These are phyloP conservation scores for Porites cylindrica DNA, from an alignment of 92 coral and sea anemone genomes.

Conservation along the genomic window DNA sequence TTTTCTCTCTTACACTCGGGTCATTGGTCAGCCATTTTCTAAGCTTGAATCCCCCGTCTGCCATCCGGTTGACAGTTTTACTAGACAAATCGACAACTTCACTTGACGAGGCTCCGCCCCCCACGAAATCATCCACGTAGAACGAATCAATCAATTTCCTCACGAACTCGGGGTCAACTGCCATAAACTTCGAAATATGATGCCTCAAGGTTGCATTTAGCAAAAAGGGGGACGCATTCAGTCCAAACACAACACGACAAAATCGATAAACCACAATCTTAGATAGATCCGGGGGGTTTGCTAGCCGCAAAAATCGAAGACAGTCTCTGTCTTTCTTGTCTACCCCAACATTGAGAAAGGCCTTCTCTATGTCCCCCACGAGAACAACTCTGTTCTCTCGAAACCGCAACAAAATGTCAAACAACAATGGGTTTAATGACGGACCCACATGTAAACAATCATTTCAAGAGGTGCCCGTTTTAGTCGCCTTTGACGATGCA, in stretches of 20 bases:
- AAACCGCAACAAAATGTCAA: constrained; percentile 54
- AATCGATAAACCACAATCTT: constrained; percentile 23
- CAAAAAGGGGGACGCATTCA: constrained; percentile 41
- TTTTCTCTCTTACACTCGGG: background rate
- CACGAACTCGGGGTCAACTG: constrained; percentile 27
- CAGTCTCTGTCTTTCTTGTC: constrained; percentile 5
- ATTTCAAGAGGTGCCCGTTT: constrained; percentile 49
- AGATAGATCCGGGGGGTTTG: constrained; percentile 6
- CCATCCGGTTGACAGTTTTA: background rate
- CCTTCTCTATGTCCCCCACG: constrained; percentile 33
- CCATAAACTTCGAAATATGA: constrained; percentile 26
- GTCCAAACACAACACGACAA: background rate
- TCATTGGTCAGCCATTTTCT: constrained; percentile 29
- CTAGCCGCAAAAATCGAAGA: constrained; percentile 18
- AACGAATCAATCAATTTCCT: constrained; percentile 32
- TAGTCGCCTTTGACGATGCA: constrained; percentile 43
- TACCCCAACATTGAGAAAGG: constrained; percentile 3
- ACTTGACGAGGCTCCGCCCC: background rate
- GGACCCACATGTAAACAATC: constrained; percentile 72
- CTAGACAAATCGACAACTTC: background rate
- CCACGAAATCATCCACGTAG: constrained; percentile 16
- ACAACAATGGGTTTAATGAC: constrained; percentile 47
- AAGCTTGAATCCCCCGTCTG: constrained; percentile 10
- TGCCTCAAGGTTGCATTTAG: constrained; percentile 41
- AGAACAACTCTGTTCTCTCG: constrained; percentile 37